Percentiles rank a stretch among this genome's conserved stretches.
These are phyloP conservation scores for Hemicrepidius hirtus DNA, from an alignment of 2,888 invertebrate species.

Conservation along the genomic window DNA sequence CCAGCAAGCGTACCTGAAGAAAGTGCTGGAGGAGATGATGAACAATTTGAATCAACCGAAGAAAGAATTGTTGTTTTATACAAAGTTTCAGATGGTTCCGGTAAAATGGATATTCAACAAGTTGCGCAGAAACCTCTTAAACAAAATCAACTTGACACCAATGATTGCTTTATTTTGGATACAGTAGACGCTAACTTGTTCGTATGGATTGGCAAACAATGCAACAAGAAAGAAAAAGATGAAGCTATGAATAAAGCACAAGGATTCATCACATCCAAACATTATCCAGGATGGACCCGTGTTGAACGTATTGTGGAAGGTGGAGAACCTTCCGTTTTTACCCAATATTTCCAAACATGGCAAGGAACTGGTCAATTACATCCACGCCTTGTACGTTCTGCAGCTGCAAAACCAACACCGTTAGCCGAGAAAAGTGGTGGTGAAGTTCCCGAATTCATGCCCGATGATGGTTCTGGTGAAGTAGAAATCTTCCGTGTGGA, in stretches of 20 bases:
- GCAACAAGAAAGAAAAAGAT: slow-evolving; percentile 82
- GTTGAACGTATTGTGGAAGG: slow-evolving; percentile 86
- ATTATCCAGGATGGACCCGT: slow-evolving; percentile 86
- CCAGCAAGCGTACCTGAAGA: slow-evolving; percentile 82
- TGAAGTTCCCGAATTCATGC: slow-evolving; percentile 82
- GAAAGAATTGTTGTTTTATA: slow-evolving; percentile 80
- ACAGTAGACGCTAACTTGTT: slow-evolving; percentile 85
- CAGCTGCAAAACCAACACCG: slow-evolving; percentile 62
- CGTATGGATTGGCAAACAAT: slow-evolving; percentile 89
- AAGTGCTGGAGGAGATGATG: slow-evolving; percentile 84
- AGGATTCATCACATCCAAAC: slow-evolving; percentile 78
- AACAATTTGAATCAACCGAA: slow-evolving; percentile 80
- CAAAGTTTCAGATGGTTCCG: slow-evolving; percentile 81
- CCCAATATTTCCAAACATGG: slow-evolving; percentile 92
- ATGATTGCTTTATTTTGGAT: slow-evolving; percentile 88
- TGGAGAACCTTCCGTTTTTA: slow-evolving; percentile 90
- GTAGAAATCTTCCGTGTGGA: slow-evolving; percentile 73
- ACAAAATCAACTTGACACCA: slow-evolving; percentile 81
- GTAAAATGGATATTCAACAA: slow-evolving; percentile 79
- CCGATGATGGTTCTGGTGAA: slow-evolving; percentile 81
- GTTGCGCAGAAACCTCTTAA: slow-evolving; percentile 83
- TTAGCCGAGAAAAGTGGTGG: slow-evolving; percentile 75
- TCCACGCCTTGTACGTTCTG: slow-evolving; percentile 71
- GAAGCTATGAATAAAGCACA: slow-evolving; percentile 86
- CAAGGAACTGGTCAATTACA: slow-evolving; percentile 79